Evolutionary conservation across 2,888 invertebrate species (phyloP).

Genomic region (Lepidochrysops patricia): DNA sequence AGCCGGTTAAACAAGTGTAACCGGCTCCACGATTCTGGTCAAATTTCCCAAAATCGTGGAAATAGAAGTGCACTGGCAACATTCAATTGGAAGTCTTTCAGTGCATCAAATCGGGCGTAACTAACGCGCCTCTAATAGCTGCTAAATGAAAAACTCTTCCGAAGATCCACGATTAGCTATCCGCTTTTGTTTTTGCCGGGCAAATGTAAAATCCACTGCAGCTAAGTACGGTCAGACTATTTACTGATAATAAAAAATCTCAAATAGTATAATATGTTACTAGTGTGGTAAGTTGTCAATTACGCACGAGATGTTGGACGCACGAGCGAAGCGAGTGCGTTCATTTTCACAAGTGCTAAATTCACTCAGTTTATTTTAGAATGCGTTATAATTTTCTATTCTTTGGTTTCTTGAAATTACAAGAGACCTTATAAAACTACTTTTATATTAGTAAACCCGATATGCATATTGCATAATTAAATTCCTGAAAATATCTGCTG

Average conservation of each 20-base stretch:
- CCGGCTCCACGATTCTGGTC: neutral
- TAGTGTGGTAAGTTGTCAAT: too few species aligned
- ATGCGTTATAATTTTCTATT: neutral
- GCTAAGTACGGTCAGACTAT: neutral
- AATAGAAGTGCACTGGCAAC: neutral
- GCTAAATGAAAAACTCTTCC: slow-evolving; percentile 19
- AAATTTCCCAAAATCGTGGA: slow-evolving; percentile 1
- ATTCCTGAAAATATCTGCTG: too few species aligned
- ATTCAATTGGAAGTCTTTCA: slow-evolving; percentile 14
- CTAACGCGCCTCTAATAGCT: slow-evolving; percentile 20
- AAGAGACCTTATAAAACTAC: too few species aligned
- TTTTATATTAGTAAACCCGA: too few species aligned
- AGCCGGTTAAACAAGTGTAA: neutral
- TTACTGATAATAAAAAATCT: neutral
- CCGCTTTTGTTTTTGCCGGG: slow-evolving; percentile 18
- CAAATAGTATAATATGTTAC: neutral
- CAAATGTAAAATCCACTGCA: slow-evolving; percentile 14
- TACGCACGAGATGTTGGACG: too few species aligned
- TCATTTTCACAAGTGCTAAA: neutral
- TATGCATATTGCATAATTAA: too few species aligned
- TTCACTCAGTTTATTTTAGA: neutral
- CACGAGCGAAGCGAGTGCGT: too few species aligned
- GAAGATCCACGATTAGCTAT: slow-evolving; percentile 15
- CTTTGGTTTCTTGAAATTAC: neutral
- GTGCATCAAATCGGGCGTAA: slow-evolving; percentile 19